Base-by-base conservation (phyloP, 2,113 vertebrate species). In the Theristicus caerulescens region DNA sequence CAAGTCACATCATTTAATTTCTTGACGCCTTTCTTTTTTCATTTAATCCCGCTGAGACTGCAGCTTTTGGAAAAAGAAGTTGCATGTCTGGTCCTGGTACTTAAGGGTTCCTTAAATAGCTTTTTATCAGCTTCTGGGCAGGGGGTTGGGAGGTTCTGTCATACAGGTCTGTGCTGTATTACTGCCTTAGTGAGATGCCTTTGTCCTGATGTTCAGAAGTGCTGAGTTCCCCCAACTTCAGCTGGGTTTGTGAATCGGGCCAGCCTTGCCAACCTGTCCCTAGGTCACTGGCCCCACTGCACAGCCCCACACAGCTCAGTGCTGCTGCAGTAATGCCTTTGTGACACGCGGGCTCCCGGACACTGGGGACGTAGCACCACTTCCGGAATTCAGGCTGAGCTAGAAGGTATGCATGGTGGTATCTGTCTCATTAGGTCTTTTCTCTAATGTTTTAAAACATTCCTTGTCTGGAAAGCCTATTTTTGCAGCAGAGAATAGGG, bases 271-370 rank as follows among this genome's bases (percentile, higher is more conserved):
- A 58, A 25, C 16, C 8, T 20, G 46, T 32, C 24, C 22, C 54
- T 16, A 16, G 13, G 15, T 36, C 6, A 3, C 36, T 51, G 38
- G 26, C 38, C 78, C 26, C 42, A n/a, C 2, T 2, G 47, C 34
- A 16, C 3, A 5, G 16, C 20, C 20, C 42, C 51, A 13, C 42
- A 11, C 17, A n/a, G 36, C 54, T 74, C 3, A 0, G 8, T 36
- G 61, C 8, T 25, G 49, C 46, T 27, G 26, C 7, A 19, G 11
- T 42, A 34, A 19, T 1, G 6, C 32, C 20, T 32, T 57, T 19
- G 9, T 42, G 65, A n/a, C 15, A 51, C 4, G 7, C 1, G 3
- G 11, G 20, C 10, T n/a, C 42, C 44, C 0, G 2, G 42, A 46
- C 10, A 20, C 8, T 9, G 24, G 18, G 10, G 26, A 44, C 3